Evolutionary conservation across 2,797 vertebrate species (phyloP), one percentile per base, ranked within the genome.

Genomic region (Cossypha caffra): DNA sequence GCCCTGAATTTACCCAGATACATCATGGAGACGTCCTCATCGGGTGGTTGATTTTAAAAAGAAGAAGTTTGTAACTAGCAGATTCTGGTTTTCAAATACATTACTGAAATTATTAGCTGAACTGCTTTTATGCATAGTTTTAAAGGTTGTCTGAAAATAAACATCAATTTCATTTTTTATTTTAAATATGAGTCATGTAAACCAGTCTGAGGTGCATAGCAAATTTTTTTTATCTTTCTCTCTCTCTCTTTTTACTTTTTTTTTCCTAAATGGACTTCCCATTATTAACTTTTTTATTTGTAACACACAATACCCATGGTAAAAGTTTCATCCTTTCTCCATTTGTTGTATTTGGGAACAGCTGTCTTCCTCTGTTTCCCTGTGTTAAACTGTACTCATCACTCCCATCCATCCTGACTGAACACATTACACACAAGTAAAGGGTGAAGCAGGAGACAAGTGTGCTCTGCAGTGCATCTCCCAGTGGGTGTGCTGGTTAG

Each of bases 21-120:
- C 26, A 91, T 76, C 76, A 24, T 3, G 31, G 76, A 91, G 94
- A 54, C 20, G 57, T 82, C 86, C 43, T 74, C 54, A 93, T 40
- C 16, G 93, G 24, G 57, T 55, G 87, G 52, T 64, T 75, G 42
- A 21, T 85, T 87, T 93, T 94, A 58, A 95, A 96, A 89, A 86
- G 28, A 89, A 77, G 61, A 88, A 77, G 63, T 18, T 54, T 88
- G 16, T 38, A 91, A 88, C 42, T 92, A 68, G 73, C 61, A 90
- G n/a, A 17, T 90, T 88, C 63, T 91, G n/a, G 6, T 55, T 77
- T 93, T 55, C 13, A 77, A 12, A 23, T 14, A 45, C 35, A n/a
- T 88, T 80, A 90, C 58, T 95, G 87, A 85, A 47, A 72, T 76
- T 42, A 63, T 43, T 90, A 89, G 33, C 75, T 87, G 74, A 88